A percentile compares a stretch with the other conserved stretches of the same genome.
Conservation (phyloP, 2,113 vertebrate genomes). For the Petromus typicus region DNA sequence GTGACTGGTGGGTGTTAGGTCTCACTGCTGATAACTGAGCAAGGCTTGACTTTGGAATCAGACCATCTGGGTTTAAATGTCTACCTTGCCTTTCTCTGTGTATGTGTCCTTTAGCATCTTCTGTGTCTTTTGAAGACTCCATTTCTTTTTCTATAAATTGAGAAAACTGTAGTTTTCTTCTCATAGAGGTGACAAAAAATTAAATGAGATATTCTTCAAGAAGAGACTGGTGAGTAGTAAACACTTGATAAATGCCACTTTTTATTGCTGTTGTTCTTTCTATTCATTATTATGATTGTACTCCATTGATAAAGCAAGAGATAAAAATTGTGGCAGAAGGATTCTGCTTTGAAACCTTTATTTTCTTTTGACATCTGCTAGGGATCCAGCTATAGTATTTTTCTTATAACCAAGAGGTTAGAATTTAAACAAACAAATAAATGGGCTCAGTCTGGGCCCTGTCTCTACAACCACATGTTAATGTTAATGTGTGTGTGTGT, state of each 20-base stretch:
- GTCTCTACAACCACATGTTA: neutral
- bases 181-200: neutral
- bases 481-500: neutral
- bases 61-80: neutral
- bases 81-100: neutral
- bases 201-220: neutral
- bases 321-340: neutral
- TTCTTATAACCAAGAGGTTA: constrained; percentile 1
- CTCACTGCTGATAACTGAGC: neutral
- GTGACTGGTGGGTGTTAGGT: neutral
- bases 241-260: neutral
- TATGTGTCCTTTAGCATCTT: neutral
- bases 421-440: neutral
- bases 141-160: constrained; percentile 48
- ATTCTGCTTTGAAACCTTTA: constrained; percentile 30
- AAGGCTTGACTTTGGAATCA: constrained; percentile 17
- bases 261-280: neutral
- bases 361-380: constrained; percentile 35
- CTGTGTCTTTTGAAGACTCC: neutral
- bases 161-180: neutral
- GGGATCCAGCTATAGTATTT: neutral
- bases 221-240: constrained; percentile 3
- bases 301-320: neutral
- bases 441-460: neutral
- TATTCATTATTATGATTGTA: neutral